Evolutionary conservation across 2,888 invertebrate genomes (phyloP), one percentile per base, ranked within the genome.

Genomic region (Oegoconia quadripuncta): DNA sequence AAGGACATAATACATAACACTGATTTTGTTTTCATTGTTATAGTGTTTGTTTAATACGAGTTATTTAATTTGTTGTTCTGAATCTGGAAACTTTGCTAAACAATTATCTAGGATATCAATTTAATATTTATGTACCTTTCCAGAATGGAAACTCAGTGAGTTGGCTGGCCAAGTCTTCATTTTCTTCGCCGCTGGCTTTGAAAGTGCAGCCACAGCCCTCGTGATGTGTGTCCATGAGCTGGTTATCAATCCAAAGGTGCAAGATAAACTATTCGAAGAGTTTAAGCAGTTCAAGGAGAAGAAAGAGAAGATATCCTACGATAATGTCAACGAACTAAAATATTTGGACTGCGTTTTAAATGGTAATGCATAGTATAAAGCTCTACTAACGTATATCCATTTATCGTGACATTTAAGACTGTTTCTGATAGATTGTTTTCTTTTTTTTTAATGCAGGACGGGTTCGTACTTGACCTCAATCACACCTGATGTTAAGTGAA

Each of bases 171-270:
- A 89, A 62, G 83, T 82, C 0, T 78, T 86, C 27, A 58, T 87
- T 13, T 88, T 88, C 59, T 86, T 88, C 49, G 55, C 64, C 6
- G 89, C 84, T 32, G 88, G 88, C 0, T 88, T 78, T 37, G 88
- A 88, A 13, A 82, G 76, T 3, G 65, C 81, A 0, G 82, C 88
- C 0, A 55, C 77, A 0, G 60, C 71, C 0, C 43, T 88, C 16
- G 67, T 66, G 1, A 67, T 86, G 64, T 55, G 65, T 14, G 52
- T 81, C 3, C 81, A 88, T 36, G 87, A 88, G 47, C 43, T 89
- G 25, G 79, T 82, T 1, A 11, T 84, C 55, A 0, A 89, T 46
- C 64, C 65, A 0, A 65, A 80, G 0, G 47, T 88, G 0, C 88
- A 89, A 41, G 74, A 83, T 0, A 77, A 64, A 45, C 52, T 89